These are phyloP conservation scores for Acomys russatus DNA, from an alignment of 2,797 vertebrate genomes.

Conservation along the genomic window DNA sequence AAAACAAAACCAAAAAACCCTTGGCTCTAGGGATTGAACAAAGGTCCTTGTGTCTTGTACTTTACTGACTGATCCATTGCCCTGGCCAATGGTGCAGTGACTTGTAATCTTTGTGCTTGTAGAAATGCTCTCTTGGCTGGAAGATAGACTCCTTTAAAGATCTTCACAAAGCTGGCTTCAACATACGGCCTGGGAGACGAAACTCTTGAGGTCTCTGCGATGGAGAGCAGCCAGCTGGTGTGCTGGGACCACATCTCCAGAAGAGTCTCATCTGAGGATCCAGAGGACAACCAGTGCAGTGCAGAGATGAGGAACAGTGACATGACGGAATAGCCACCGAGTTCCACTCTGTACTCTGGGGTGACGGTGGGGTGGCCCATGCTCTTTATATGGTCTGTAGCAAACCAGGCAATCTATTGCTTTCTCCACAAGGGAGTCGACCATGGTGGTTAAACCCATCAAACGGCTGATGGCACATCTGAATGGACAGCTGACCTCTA, in stretches of 20 bases:
- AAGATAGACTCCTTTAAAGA: not conserved
- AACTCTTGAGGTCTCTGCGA: not conserved
- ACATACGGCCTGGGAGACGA: not conserved
- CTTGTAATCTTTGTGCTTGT: not conserved
- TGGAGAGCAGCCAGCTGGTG: not conserved
- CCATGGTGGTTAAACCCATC: not conserved
- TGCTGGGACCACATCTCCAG: not conserved
- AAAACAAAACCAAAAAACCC: too few species aligned
- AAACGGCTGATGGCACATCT: not conserved
- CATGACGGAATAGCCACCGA: not conserved
- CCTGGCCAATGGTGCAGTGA: not conserved
- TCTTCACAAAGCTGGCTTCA: not conserved
- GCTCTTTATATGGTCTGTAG: not conserved
- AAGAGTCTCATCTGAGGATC: not conserved
- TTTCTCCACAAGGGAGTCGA: conserved; percentile 2
- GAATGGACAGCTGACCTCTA: not conserved
- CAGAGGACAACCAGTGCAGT: not conserved
- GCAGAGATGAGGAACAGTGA: not conserved
- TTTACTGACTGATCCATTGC: not conserved
- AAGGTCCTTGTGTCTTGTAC: not conserved
- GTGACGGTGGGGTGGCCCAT: not conserved
- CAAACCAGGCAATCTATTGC: not conserved
- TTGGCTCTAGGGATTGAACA: not conserved
- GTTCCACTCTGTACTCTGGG: not conserved
- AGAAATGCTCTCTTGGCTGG: not conserved